These are phyloP conservation scores for Malacosoma neustria DNA, from an alignment of 2,888 invertebrate genomes.

Conservation along the genomic window DNA sequence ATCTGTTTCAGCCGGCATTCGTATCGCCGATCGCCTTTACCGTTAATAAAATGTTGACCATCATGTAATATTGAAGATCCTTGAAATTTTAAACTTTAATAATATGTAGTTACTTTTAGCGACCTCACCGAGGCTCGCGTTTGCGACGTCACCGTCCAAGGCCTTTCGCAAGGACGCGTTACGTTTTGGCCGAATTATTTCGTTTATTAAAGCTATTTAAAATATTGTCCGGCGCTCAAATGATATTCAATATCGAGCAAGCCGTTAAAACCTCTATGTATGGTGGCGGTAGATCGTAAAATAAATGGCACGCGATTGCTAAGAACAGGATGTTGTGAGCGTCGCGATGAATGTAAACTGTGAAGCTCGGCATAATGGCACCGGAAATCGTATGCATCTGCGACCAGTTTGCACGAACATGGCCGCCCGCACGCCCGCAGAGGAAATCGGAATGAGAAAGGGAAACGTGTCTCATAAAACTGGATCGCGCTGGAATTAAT, in stretches of 20 bases:
- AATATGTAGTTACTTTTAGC: neutral
- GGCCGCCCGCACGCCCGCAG: conserved; percentile 25
- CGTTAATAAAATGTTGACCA: too few relatives aligned
- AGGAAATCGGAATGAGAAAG: conserved; percentile 46
- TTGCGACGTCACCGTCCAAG: neutral
- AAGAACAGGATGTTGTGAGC: conserved; percentile 50
- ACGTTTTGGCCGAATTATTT: neutral
- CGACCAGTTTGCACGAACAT: conserved; percentile 28
- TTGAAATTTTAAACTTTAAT: too few relatives aligned
- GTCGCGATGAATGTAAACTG: conserved; percentile 41
- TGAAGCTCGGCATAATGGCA: conserved; percentile 29
- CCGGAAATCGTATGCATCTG: conserved; percentile 55
- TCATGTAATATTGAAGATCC: too few relatives aligned
- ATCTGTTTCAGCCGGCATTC: too few relatives aligned
- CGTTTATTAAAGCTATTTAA: neutral
- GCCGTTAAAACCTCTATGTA: conserved; percentile 16
- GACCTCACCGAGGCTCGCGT: neutral
- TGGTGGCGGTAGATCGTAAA: conserved; percentile 30
- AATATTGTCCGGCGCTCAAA: conserved; percentile 10
- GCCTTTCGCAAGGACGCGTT: neutral
- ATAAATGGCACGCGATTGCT: conserved; percentile 46
- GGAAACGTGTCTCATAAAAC: conserved; percentile 40
- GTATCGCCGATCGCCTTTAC: too few relatives aligned
- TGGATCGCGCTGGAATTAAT: conserved; percentile 26
- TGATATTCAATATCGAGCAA: conserved; percentile 15